phyloP scores from a whole-genome alignment of 2,113 vertebrate species.

The Oncorhynchus kisutch region DNA sequence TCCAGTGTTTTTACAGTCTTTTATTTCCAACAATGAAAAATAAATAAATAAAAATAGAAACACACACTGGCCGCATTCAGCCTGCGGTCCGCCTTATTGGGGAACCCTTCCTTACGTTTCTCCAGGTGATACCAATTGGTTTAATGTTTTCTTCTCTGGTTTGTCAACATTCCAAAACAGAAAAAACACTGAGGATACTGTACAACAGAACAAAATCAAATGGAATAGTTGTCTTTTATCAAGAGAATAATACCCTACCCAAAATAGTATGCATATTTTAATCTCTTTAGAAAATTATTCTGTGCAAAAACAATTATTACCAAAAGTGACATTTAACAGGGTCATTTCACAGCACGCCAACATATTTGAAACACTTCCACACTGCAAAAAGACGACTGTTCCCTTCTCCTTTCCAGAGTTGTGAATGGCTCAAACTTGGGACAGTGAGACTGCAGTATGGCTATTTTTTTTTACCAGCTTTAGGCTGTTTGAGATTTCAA shows the following conservation, averaged over 20 bases:
- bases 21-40: not conserved
- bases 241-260: not conserved
- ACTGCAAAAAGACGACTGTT: constrained; percentile 12
- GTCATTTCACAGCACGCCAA: constrained; percentile 23
- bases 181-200: not conserved
- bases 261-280: constrained; percentile 10
- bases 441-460: not conserved
- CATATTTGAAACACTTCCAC: constrained; percentile 18
- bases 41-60: too few relatives aligned
- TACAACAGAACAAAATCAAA: not conserved
- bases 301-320: constrained; percentile 7
- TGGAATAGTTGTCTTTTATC: not conserved
- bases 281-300: constrained; percentile 2
- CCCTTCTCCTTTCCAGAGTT: not conserved
- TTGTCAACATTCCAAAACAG: not conserved
- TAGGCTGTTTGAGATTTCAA: not conserved
- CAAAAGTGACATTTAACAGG: constrained; percentile 18
- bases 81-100: too few relatives aligned
- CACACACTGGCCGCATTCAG: too few relatives aligned
- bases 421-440: not conserved
- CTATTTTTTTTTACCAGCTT: not conserved
- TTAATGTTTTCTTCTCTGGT: too few relatives aligned
- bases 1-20: too few relatives aligned
- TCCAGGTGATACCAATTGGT: too few relatives aligned
- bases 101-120: too few relatives aligned